Evolutionary conservation across 2,888 invertebrate genomes (phyloP), one percentile per base, ranked within the genome.

Genomic region (Willowsia nigromaculata): DNA sequence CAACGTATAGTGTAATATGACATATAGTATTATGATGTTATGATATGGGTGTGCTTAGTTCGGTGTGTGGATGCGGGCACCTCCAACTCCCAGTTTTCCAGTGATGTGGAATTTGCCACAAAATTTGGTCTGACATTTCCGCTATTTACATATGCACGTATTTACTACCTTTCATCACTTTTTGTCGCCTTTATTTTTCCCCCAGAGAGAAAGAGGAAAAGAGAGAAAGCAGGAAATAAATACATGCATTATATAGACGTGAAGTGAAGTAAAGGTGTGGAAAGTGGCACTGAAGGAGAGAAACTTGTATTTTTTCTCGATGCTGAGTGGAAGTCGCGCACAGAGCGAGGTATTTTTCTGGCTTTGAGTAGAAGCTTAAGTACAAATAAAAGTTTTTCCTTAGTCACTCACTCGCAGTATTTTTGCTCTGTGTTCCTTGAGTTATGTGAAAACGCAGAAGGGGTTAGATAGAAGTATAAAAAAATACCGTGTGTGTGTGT

Each of bases 121-220:
- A 84, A 84, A 84, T 82, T 43, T 82, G 43, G 47, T 43, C 43
- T 74, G 84, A 74, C 84, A 84, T 71, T 84, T 84, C 84, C 84
- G 84, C 37, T 68, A 53, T 68, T 83, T 83, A 83, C 50, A 4
- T 53, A 43, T 43, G 30, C 37, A 37, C 40, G n/a, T 56, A 53
- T 71, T 53, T 53, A 62, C 40, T n/a, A 71, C 37, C 71, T 84
- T 71, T 82, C 81, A 81, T 62, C 78, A 53, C 50, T 53, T 33
- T 43, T 47, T 81, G 25, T 81, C 56, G 59, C 22, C 65, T 50
- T 68, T 83, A 50, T 33, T 50, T 53, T 11, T 22, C 25, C 33
- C 83, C 43, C 7, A 53, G 40, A 30, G 25, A 33, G 40, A 30
- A n/a, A 33, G 27, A 76, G 37, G 37, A 13, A 47, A 27, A 76